Base-by-base conservation (phyloP, 2,113 vertebrate species). In the Penelope pileata region DNA sequence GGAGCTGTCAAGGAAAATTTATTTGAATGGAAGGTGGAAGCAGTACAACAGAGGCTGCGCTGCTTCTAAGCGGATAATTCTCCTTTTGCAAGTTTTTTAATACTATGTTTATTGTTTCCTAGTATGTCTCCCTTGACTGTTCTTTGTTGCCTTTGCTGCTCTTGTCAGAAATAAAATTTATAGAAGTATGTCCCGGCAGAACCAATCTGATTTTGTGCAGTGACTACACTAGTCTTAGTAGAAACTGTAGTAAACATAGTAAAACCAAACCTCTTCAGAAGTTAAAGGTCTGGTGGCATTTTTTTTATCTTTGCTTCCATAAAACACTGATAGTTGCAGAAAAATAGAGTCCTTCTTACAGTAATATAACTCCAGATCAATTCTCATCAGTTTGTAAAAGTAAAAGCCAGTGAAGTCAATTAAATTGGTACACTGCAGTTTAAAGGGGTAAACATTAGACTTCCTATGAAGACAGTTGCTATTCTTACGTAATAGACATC, bases 1-100 rank as follows among this genome's bases (percentile, higher is more conserved):
- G 83, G 84, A 94, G 48, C 95, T 96, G 95, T 96, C 96, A 88
- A 7, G 62, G 95, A 94, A 86, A 97, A 97, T 98, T 96, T 97
- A 97, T 97, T 91, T 96, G 95, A 97, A 92, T 88, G 74, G 88
- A 96, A 93, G 59, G 88, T 86, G 85, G 93, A 93, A 91, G 66
- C 88, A 84, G 86, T 86, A 51, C 4, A 5, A 26, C 48, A 87
- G 85, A 75, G 87, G 30, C 74, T 50, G 51, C 54, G 16, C 36
- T 38, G 34, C 58, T 95, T 96, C 60, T 2, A 83, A 92, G 34
- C 67, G 82, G 92, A 75, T 96, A 97, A 92, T 97, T 96, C 89
- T 97, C 63, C 38, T 90, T 93, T 96, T 90, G 63, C 83, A 94
- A 86, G 90, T 79, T 95, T 97, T 95, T 87, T 86, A 97, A 96